A percentile compares a stretch with the other conserved stretches of the same genome.
phyloP scores from a whole-genome alignment of 2,113 vertebrate species.

The Semicossyphus pulcher region DNA sequence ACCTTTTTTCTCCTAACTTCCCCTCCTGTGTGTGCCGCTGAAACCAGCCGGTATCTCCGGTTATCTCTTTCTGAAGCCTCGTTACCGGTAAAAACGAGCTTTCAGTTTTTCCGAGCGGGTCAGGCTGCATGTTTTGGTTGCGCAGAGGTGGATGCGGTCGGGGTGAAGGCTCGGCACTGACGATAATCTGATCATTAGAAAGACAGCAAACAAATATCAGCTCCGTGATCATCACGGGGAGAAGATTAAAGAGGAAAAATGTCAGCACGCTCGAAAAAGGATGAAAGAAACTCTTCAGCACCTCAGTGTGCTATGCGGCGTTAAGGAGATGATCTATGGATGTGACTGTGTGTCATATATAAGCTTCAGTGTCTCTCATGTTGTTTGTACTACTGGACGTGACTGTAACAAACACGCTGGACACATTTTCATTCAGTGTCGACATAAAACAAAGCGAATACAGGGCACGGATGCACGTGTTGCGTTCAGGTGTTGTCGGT shows the following conservation, averaged over 20 bases:
- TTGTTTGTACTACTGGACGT: too few relatives aligned
- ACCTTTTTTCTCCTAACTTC: not conserved
- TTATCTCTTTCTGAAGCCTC: not conserved
- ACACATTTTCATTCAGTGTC: not conserved
- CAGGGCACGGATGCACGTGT: not conserved
- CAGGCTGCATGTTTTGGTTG: slow-evolving; percentile 38
- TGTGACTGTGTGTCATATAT: too few relatives aligned
- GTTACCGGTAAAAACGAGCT: not conserved
- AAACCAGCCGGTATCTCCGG: not conserved
- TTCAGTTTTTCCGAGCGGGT: not conserved
- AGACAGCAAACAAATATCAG: not conserved
- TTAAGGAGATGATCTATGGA: too few relatives aligned
- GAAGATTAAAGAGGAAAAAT: not conserved
- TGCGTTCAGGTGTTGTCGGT: slow-evolving; percentile 36
- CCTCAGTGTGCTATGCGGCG: too few relatives aligned
- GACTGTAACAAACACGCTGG: not conserved
- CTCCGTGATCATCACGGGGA: not conserved
- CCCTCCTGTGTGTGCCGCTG: not conserved
- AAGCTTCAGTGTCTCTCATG: not conserved
- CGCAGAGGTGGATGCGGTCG: slow-evolving; percentile 36
- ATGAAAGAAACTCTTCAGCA: not conserved
- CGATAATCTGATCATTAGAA: not conserved
- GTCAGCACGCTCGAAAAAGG: not conserved
- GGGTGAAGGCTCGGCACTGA: not conserved
- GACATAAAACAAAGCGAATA: not conserved